Evolutionary conservation across 2,797 vertebrate genomes (phyloP), one percentile per base, ranked within the genome.

Genomic region (Adrianichthys oophorus): DNA sequence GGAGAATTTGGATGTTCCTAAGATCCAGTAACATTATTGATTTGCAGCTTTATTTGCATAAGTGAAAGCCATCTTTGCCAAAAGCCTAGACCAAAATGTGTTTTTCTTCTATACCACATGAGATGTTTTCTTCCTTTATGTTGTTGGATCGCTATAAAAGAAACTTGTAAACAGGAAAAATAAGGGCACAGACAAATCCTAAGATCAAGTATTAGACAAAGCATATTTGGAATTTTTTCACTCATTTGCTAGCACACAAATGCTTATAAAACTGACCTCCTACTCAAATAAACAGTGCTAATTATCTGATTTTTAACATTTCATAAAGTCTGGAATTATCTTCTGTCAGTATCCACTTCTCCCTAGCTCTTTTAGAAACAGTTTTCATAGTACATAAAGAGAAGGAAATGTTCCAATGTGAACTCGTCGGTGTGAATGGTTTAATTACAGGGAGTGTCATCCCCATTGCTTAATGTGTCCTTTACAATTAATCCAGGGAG

Each of bases 371-470:
- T 62, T 59, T 58, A 55, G 21, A 53, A 56, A 65, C 49, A 26
- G n/a, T 26, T 76, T 26, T 23, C 61, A 57, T 54, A 15, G 56
- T 29, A 62, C 3, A 41, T 19, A 51, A 47, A 67, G 70, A 70
- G 61, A 76, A 60, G 42, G 74, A 64, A 60, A 58, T 60, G 54
- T 85, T 90, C 83, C 68, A 69, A 83, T 83, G 82, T 84, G 84
- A 87, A 88, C 87, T 83, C 62, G 73, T 84, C 51, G 76, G 79
- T 80, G 82, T 85, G 84, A 89, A 87, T 68, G 60, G 70, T 90
- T 90, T 90, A 89, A 90, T 91, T 90, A 90, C 82, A 86, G 78
- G 85, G 82, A 87, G 89, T 90, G 87, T 89, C 86, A 89, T 84
- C 79, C 67, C 68, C 79, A 81, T 81, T 86, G 86, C 82, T 89